A percentile compares a stretch with the other conserved stretches of the same genome.
Evolutionary conservation across 1,140 invertebrate genomes (phyloP).

Genomic region (Drosophila setifemur): DNA sequence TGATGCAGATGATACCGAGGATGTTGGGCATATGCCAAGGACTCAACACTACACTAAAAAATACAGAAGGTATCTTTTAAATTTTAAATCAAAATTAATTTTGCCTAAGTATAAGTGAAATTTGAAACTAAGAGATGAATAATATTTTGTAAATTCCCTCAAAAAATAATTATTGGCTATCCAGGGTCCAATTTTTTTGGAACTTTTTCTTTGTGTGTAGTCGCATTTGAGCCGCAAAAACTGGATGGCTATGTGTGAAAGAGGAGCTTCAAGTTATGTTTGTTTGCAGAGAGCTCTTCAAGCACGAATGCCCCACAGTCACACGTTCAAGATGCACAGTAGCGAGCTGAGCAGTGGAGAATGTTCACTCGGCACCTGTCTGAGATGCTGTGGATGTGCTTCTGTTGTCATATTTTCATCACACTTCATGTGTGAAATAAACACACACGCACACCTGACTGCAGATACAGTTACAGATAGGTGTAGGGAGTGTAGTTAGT

Average conservation of each 20-base stretch:
- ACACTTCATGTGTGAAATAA: slow-evolving; percentile 77
- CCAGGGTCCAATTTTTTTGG: background rate
- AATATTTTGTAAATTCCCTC: too few relatives aligned
- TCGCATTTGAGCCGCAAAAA: slow-evolving; percentile 1
- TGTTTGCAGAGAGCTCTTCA: slow-evolving; percentile 60
- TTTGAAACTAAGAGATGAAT: too few relatives aligned
- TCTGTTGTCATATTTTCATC: slow-evolving; percentile 74
- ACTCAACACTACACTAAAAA: background rate
- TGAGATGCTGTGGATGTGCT: slow-evolving; percentile 41
- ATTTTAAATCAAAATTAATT: too few relatives aligned
- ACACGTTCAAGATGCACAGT: slow-evolving; percentile 67
- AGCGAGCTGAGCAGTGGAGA: slow-evolving; percentile 22
- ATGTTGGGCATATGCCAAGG: slow-evolving; percentile 22
- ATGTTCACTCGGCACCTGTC: slow-evolving; percentile 66
- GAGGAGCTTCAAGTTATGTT: slow-evolving; percentile 67
- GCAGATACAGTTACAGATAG: background rate
- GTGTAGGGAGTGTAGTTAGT: slow-evolving; percentile 2
- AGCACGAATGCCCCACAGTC: slow-evolving; percentile 74
- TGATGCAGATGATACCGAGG: background rate
- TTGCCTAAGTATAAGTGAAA: too few relatives aligned
- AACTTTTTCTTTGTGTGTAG: background rate
- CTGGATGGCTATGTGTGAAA: slow-evolving; percentile 45
- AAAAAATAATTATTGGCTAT: too few relatives aligned
- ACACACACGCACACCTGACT: slow-evolving; percentile 36
- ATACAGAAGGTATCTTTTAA: background rate